These are phyloP conservation scores for Oryzias woworae DNA, from an alignment of 2,113 vertebrate species.

Conservation along the genomic window DNA sequence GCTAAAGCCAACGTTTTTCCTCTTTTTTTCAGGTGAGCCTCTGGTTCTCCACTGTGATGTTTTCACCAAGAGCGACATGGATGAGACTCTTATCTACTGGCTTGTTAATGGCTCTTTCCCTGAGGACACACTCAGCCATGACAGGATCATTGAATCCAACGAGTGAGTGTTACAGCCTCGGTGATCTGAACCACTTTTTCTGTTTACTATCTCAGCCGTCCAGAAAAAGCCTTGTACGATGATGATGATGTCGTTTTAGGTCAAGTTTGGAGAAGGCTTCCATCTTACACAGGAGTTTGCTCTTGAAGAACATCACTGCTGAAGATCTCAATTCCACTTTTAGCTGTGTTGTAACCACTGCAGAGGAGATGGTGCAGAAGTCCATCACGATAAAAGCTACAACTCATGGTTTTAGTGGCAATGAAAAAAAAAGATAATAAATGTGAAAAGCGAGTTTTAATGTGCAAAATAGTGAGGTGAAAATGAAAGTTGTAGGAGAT, in stretches of 20 bases:
- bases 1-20: too few species aligned
- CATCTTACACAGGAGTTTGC: slow-evolving; percentile 58
- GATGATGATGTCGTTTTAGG: slow-evolving; percentile 28
- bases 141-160: slow-evolving; percentile 59
- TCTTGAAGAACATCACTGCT: slow-evolving; percentile 33
- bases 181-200: too few species aligned
- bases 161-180: slow-evolving; percentile 61
- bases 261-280: slow-evolving; percentile 17
- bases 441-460: background rate
- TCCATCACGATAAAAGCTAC: slow-evolving; percentile 1
- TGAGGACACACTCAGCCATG: slow-evolving; percentile 52
- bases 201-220: too few species aligned
- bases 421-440: background rate
- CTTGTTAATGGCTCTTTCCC: slow-evolving; percentile 79
- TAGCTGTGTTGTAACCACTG: slow-evolving; percentile 65
- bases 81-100: slow-evolving; percentile 78
- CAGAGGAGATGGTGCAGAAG: slow-evolving; percentile 36
- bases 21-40: slow-evolving; percentile 34
- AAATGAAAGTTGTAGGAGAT: too few species aligned
- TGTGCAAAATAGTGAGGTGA: too few species aligned
- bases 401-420: background rate
- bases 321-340: slow-evolving; percentile 63
- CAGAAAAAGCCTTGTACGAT: too few species aligned
- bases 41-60: slow-evolving; percentile 63
- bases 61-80: slow-evolving; percentile 33